Evolutionary conservation across 64 coral and sea anemone species (phyloP).

Genomic region (Anthopleura sola): DNA sequence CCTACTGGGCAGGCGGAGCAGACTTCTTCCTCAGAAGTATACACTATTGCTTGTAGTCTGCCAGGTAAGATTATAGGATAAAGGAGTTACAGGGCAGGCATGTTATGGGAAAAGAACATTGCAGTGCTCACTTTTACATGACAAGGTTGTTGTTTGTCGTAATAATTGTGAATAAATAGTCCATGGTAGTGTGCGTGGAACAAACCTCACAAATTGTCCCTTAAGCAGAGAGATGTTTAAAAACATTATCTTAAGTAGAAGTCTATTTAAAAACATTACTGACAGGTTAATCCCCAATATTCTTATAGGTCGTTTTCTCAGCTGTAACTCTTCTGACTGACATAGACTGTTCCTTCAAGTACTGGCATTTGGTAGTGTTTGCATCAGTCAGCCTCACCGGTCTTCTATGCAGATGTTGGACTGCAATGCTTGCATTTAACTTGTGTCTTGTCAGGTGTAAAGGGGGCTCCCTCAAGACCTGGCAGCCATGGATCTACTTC

Average conservation of each 20-base stretch:
- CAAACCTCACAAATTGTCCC: too few species aligned
- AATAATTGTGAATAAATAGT: background rate
- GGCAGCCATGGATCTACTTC: slow-evolving; percentile 37
- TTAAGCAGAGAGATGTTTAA: too few species aligned
- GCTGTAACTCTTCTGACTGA: slow-evolving; percentile 38
- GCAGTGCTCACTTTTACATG: background rate
- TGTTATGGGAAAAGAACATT: too few species aligned
- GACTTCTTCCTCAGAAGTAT: slow-evolving; percentile 70
- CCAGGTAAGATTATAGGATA: slow-evolving; percentile 43
- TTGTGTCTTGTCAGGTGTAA: slow-evolving; percentile 75
- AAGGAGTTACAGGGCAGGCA: background rate
- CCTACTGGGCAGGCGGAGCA: slow-evolving; percentile 67
- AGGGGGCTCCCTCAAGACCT: background rate
- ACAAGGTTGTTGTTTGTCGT: background rate
- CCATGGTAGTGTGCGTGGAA: too few species aligned
- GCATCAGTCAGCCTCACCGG: slow-evolving; percentile 28
- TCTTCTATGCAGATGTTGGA: slow-evolving; percentile 59
- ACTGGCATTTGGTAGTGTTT: slow-evolving; percentile 37
- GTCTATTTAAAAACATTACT: background rate
- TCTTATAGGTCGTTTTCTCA: slow-evolving; percentile 41
- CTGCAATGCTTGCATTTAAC: slow-evolving; percentile 59
- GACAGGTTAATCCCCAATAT: background rate
- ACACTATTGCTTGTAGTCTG: slow-evolving; percentile 65
- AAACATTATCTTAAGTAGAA: too few species aligned
- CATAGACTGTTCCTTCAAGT: background rate